Evolutionary conservation across 1,140 invertebrate genomes (phyloP), one percentile per base, ranked within the genome.

Genomic region (Drosophila kikkawai): DNA sequence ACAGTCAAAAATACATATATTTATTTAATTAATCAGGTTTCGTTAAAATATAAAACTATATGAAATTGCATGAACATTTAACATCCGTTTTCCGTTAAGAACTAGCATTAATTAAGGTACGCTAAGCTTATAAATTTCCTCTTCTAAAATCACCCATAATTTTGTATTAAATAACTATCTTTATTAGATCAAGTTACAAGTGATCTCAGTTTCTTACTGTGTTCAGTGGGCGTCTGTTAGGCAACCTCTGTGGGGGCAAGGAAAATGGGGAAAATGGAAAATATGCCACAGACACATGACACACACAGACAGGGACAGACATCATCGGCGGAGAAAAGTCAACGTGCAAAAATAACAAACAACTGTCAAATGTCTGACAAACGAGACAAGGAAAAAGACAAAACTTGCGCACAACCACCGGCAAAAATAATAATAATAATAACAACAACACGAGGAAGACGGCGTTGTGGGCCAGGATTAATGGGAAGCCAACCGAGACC

Each of bases 351-450:
- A 88, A 90, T 88, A 88, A 88, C 85, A 88, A 88, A 90, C 86
- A 85, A 91, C 85, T 90, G 85, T 90, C 85, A 90, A 90, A 90
- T 90, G 85, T 90, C 85, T 90, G 85, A 90, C 85, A 90, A 90
- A 90, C 85, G 85, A 90, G 85, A 90, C 85, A 90, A 80, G 85
- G 79, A 88, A 88, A 69, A 84, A 90, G 85, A 90, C 85, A 88
- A 74, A 68, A 74, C 39, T 75, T 42, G 51, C 58, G 60, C 53
- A 69, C 64, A 55, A 50, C 57, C 50, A 75, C 55, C 61, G 55
- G 44, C 65, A 75, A 67, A 44, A 68, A 45, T 50, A 60, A 58
- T 29, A 66, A 47, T 26, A 48, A 64, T 29, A 53, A 69, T 34
- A 69, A 67, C 67, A 53, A 69, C 39, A 69, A 67, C 67, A 53